Evolutionary conservation across 2,888 invertebrate genomes (phyloP).

Genomic region (Resseliella maxima): DNA sequence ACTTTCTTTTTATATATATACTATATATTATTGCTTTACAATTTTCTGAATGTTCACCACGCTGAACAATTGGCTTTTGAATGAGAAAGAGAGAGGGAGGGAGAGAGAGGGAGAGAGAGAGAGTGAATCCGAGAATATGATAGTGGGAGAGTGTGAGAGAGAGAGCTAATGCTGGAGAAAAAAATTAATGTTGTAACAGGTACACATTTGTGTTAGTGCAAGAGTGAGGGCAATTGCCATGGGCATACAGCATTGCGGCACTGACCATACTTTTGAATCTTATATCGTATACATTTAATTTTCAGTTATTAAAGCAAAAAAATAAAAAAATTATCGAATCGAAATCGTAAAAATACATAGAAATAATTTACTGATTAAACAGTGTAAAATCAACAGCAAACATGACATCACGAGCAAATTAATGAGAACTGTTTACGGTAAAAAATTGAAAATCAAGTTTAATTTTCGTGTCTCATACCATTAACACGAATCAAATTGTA

Average conservation of each 20-base stretch:
- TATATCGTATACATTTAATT: background rate
- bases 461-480: slow-evolving; percentile 1
- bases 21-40: too few relatives aligned
- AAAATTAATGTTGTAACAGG: background rate
- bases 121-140: too few relatives aligned
- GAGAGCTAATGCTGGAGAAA: background rate
- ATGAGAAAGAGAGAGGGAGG: background rate
- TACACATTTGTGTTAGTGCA: background rate
- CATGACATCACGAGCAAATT: slow-evolving; percentile 43
- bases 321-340: too few relatives aligned
- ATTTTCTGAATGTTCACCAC: background rate
- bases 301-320: background rate
- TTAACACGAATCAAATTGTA: slow-evolving; percentile 23
- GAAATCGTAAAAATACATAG: background rate
- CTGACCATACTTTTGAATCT: slow-evolving; percentile 30
- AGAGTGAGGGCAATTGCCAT: background rate
- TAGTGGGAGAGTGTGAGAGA: background rate
- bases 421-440: slow-evolving; percentile 49
- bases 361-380: background rate
- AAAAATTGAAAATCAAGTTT: slow-evolving; percentile 14
- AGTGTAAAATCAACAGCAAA: background rate
- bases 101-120: background rate
- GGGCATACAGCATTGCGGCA: background rate
- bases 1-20: background rate
- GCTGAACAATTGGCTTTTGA: too few relatives aligned